A percentile compares a stretch with the other conserved stretches of the same genome.
These are phyloP conservation scores for Gouania willdenowi DNA, from an alignment of 2,797 vertebrate species.

Conservation along the genomic window DNA sequence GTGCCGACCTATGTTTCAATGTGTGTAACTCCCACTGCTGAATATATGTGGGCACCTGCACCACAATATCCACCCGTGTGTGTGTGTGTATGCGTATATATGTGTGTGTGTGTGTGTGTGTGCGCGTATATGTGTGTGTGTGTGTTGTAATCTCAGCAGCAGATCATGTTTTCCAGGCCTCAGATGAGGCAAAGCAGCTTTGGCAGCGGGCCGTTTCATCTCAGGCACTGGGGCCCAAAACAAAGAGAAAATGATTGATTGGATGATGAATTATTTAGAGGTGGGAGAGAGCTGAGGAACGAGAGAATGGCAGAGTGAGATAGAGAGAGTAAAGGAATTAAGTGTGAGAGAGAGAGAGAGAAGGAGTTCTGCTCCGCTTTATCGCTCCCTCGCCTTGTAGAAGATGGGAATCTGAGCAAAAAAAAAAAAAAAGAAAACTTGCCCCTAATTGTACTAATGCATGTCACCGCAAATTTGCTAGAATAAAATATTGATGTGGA, in stretches of 20 bases:
- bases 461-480: slow-evolving; percentile 72
- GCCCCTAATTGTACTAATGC: slow-evolving; percentile 74
- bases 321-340: slow-evolving; percentile 33
- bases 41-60: slow-evolving; percentile 36
- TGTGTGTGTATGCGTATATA: slow-evolving; percentile 6
- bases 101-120: slow-evolving; percentile 28
- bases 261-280: slow-evolving; percentile 86
- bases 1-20: no score
- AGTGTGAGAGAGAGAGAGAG: slow-evolving; percentile 41
- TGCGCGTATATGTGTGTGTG: slow-evolving; percentile 39
- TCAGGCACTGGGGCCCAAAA: slow-evolving; percentile 84
- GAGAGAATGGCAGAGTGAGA: slow-evolving; percentile 49
- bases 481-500: slow-evolving; percentile 72
- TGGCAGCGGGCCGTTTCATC: slow-evolving; percentile 81
- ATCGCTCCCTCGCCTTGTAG: slow-evolving; percentile 56
- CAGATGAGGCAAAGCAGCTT: slow-evolving; percentile 83
- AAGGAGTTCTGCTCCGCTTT: slow-evolving; percentile 42
- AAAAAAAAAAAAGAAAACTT: no score
- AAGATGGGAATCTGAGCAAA: slow-evolving; percentile 68
- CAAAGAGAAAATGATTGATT: slow-evolving; percentile 87
- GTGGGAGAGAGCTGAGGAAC: slow-evolving; percentile 74
- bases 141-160: slow-evolving; percentile 79
- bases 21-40: slow-evolving; percentile 48
- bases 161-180: slow-evolving; percentile 82
- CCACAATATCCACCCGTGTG: slow-evolving; percentile 33